Evolutionary conservation across 2,888 invertebrate species (phyloP).

Genomic region (Portevinia maculata): DNA sequence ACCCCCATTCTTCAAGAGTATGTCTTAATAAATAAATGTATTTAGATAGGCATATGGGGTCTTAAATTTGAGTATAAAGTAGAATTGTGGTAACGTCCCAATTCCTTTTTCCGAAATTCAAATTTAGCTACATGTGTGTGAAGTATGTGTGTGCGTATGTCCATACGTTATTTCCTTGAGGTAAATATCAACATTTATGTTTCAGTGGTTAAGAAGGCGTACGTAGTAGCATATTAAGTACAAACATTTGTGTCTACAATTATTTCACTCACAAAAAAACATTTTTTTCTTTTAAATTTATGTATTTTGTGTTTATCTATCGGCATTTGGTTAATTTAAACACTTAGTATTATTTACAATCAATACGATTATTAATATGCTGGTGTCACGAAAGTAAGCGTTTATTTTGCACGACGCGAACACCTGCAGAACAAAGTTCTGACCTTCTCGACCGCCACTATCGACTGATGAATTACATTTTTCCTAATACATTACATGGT

Average conservation of each 20-base stretch:
- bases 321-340: conserved; percentile 16
- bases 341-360: not conserved
- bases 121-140: conserved; percentile 17
- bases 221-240: no score
- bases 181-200: no score
- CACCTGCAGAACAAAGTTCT: conserved; percentile 47
- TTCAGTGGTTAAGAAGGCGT: no score
- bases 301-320: conserved; percentile 25
- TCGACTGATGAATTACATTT: conserved; percentile 51
- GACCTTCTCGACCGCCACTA: conserved; percentile 59
- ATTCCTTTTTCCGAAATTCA: conserved; percentile 20
- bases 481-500: conserved; percentile 22
- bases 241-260: not conserved
- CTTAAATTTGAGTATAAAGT: conserved; percentile 13
- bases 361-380: not conserved
- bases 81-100: conserved; percentile 23
- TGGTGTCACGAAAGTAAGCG: not conserved
- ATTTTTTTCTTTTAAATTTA: conserved; percentile 9
- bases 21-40: conserved; percentile 21
- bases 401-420: not conserved
- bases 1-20: conserved; percentile 3
- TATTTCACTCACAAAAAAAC: not conserved
- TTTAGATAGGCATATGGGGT: conserved; percentile 25
- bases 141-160: not conserved
- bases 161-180: not conserved